Evolutionary conservation across 2,113 vertebrate species (phyloP), one percentile per base, ranked within the genome.

Genomic region (Phylloscopus trochilus): DNA sequence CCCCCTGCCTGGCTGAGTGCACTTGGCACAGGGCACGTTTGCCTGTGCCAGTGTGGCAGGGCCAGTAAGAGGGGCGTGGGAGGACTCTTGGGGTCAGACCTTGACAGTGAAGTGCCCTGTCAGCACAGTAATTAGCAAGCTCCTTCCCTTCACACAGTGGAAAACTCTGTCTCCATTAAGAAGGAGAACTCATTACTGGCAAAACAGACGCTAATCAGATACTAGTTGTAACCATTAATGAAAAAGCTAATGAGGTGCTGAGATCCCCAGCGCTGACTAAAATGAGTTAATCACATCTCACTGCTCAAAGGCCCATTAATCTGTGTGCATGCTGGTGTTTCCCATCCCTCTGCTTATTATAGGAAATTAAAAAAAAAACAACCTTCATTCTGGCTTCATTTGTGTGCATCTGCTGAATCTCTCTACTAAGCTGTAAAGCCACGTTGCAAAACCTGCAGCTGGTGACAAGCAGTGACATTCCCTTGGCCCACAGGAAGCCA

Each of bases 201-300:
- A 5, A 83, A 96, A 83, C 39, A 60, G 84, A 80, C 19, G 8
- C 63, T 94, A 94, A 96, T 95, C 87, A 94, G 75, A 76, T 91
- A 93, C 94, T 86, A 91, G 84, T 44, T 83, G 83, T 75, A 91
- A 47, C 59, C 44, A 75, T 93, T 96, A 97, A 93, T 90, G 93
- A 86, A 92, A 77, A 91, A 90, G 56, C 69, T 95, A 94, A 97
- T 90, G 93, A 93, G 84, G 64, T 92, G 68, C 88, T 95, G 90
- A 81, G 85, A 83, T 83, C 46, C 31, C 60, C 52, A 81, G 72
- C 0, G 1, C 56, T 86, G 86, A 81, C 60, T 93, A 59, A 94
- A 92, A 87, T 53, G 76, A 96, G 72, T 92, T 95, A 95, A 96
- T 96, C 90, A 92, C 93, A 92, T 83, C 75, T 97, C 37, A 26